Conservation (phyloP, 2,113 vertebrate genomes). For the Oxygymnocypris stewartii region DNA sequence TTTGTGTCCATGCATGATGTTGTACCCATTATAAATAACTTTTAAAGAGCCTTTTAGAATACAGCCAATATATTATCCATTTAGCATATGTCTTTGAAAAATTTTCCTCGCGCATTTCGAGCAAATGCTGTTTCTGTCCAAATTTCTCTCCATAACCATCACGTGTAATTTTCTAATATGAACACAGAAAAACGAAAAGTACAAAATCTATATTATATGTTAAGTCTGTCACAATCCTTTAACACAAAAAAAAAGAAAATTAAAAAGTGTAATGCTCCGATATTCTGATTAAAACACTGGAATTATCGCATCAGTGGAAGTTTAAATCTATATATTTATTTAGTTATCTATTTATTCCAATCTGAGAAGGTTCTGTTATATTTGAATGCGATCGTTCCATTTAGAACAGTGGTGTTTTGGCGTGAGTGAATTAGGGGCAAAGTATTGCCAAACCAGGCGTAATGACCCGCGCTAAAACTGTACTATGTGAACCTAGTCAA, state of each 20-base stretch:
- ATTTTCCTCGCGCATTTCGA: background rate
- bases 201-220: background rate
- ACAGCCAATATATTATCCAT: conserved; percentile 35
- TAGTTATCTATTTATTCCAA: background rate
- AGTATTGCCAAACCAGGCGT: conserved; percentile 62
- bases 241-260: background rate
- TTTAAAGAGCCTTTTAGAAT: background rate
- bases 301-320: background rate
- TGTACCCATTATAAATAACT: background rate
- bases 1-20: no score
- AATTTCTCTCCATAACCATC: background rate
- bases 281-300: background rate
- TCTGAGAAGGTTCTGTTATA: background rate
- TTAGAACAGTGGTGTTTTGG: background rate
- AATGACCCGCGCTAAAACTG: conserved; percentile 8
- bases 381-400: background rate
- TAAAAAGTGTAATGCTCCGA: background rate
- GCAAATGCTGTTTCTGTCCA: background rate
- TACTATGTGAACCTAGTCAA: background rate
- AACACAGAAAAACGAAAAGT: background rate
- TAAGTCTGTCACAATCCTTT: background rate
- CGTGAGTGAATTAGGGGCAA: conserved; percentile 66
- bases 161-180: background rate
- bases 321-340: background rate
- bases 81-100: conserved; percentile 34